Conservation (phyloP, 2,113 vertebrate species). For the Datnioides undecimradiatus region DNA sequence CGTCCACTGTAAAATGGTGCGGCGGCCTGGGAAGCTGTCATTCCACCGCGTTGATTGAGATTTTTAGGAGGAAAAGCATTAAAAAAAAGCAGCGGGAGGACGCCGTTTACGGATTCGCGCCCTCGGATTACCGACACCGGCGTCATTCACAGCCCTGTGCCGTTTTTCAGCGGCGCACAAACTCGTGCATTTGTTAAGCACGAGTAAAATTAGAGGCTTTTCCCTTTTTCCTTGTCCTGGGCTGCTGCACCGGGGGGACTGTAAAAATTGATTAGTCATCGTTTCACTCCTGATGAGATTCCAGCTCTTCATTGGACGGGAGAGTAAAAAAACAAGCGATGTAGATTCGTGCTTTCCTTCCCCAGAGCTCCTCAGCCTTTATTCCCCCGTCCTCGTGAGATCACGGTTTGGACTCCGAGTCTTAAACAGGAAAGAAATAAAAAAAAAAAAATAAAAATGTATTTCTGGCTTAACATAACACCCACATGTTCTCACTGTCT, state of each 20-base stretch:
- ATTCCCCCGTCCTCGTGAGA: conserved; percentile 30
- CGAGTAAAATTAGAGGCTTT: conserved; percentile 52
- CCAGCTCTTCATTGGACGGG: conserved; percentile 52
- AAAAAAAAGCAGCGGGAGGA: not conserved
- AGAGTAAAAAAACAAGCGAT: conserved; percentile 33
- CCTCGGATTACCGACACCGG: conserved; percentile 34
- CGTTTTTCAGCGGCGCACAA: conserved; percentile 26
- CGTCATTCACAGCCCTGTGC: conserved; percentile 38
- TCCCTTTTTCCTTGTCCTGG: conserved; percentile 41
- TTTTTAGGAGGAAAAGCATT: conserved; percentile 32
- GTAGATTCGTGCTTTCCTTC: conserved; percentile 23
- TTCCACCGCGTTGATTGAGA: conserved; percentile 9
- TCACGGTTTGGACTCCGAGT: conserved; percentile 14
- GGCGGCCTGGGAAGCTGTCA: conserved; percentile 14
- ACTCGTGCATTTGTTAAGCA: conserved; percentile 45
- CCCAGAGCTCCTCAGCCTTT: conserved; percentile 1
- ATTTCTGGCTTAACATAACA: conserved; percentile 52
- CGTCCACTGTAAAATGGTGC: conserved; percentile 43
- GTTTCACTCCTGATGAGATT: conserved; percentile 67
- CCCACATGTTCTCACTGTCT: conserved; percentile 39
- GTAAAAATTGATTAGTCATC: conserved; percentile 70
- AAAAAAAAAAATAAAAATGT: conserved; percentile 13
- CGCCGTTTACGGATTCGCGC: conserved; percentile 21
- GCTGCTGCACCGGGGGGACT: conserved; percentile 51
- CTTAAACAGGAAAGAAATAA: conserved; percentile 1